phyloP scores from a whole-genome alignment of 2,888 invertebrate species.

The Nemapogon koenigi region DNA sequence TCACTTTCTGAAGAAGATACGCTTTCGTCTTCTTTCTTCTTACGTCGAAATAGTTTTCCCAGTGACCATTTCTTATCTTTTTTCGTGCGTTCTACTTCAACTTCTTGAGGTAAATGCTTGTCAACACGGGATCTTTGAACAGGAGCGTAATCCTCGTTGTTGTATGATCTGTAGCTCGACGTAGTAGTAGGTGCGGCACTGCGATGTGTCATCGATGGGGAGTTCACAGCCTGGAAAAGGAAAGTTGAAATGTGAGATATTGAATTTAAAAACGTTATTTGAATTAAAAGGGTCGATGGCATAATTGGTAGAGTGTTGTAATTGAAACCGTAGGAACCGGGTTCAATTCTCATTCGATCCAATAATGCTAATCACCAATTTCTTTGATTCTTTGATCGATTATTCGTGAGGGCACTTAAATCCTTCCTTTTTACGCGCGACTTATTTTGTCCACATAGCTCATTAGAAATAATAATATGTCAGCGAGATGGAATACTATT shows the following conservation, averaged over 20 bases:
- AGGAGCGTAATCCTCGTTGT: constrained; percentile 48
- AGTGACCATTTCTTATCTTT: constrained; percentile 82
- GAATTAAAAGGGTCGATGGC: no score
- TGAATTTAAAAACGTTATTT: neutral
- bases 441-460: no score
- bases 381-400: no score
- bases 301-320: no score
- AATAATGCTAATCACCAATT: no score
- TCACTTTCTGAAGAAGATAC: constrained; percentile 62
- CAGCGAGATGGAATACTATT: no score
- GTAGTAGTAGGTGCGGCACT: constrained; percentile 36
- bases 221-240: constrained; percentile 58
- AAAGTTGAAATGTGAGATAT: no score
- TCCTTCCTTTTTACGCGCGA: no score
- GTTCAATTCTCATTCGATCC: no score
- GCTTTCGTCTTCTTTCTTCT: constrained; percentile 72
- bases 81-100: constrained; percentile 46
- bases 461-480: no score
- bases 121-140: constrained; percentile 37
- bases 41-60: constrained; percentile 78
- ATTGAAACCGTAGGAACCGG: no score
- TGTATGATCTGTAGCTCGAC: constrained; percentile 40
- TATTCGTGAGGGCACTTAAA: no score
- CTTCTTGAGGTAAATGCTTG: constrained; percentile 33
- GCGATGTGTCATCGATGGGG: constrained; percentile 51